Evolutionary conservation across 1,140 invertebrate species (phyloP), one percentile per base, ranked within the genome.

Genomic region (Scaptomyza hsui): DNA sequence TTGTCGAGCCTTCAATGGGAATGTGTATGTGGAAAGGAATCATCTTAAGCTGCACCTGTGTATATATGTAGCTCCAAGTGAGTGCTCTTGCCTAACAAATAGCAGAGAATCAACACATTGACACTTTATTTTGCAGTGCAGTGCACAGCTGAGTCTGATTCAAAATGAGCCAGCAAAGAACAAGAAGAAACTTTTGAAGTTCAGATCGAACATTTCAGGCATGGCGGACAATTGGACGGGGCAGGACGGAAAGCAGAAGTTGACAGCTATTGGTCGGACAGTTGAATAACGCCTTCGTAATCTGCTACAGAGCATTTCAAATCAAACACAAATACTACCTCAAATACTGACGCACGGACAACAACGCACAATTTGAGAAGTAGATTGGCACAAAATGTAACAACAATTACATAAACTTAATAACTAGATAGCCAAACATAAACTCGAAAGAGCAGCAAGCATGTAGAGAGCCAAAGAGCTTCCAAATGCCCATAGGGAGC

Each of bases 321-420:
- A 83, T 83, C 79, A 83, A 75, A 75, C 68, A 67, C 70, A 60
- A 60, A 47, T 35, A 48, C 55, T n/a, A n/a, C n/a, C n/a, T n/a
- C n/a, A 52, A 35, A 61, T 15, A 41, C 48, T 6, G 6, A 24
- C 24, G 4, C 24, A 24, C 24, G 6, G 24, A 29, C 9, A n/a
- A 57, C 42, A 55, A 55, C 42, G 59, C 68, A 51, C 68, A 63
- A 63, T 51, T 64, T 68, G 53, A 53, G 56, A 21, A 60, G 44
- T 12, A 13, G 29, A 16, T 18, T 32, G 39, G 7, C 37, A 42
- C 29, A 39, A 37, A 76, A 62, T 74, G 81, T 65, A 85, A 61
- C 69, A 80, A 79, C 76, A 85, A 85, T 85, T 85, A 86, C 81
- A 85, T 85, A 86, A 86, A 85, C 77, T 77, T 86, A 85, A 85